Evolutionary conservation across 2,888 invertebrate species (phyloP).

Genomic region (Globia sparganii): DNA sequence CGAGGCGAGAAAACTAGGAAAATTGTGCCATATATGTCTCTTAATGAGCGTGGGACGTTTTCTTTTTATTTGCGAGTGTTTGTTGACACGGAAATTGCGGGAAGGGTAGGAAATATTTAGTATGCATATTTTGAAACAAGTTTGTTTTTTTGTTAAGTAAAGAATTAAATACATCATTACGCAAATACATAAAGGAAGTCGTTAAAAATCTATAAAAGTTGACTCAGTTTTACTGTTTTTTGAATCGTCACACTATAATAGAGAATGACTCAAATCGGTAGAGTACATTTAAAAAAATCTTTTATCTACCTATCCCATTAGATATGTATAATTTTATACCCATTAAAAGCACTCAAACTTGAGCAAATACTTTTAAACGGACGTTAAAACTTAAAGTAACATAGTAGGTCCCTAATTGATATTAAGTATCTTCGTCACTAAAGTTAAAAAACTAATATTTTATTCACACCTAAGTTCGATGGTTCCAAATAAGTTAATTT

Average conservation of each 20-base stretch:
- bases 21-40: conserved; percentile 50
- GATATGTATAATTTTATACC: too few relatives aligned
- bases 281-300: conserved; percentile 3
- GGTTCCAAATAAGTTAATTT: conserved; percentile 54
- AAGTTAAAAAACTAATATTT: conserved; percentile 16
- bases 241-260: neutral
- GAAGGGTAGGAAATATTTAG: conserved; percentile 14
- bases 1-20: conserved; percentile 49
- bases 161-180: neutral
- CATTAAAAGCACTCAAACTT: conserved; percentile 32
- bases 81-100: conserved; percentile 6
- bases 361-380: conserved; percentile 17
- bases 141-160: neutral
- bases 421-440: conserved; percentile 7
- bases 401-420: neutral
- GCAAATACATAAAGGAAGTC: neutral
- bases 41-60: conserved; percentile 49
- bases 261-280: conserved; percentile 29
- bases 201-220: neutral
- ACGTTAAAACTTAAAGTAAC: conserved; percentile 14
- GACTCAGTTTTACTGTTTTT: neutral
- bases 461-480: conserved; percentile 40
- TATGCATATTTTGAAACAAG: neutral
- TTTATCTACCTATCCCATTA: conserved; percentile 26
- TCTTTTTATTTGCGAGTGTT: conserved; percentile 7